Evolutionary conservation across 1,140 invertebrate genomes (phyloP), one percentile per base, ranked within the genome.

Genomic region (Parapsyche elsis): DNA sequence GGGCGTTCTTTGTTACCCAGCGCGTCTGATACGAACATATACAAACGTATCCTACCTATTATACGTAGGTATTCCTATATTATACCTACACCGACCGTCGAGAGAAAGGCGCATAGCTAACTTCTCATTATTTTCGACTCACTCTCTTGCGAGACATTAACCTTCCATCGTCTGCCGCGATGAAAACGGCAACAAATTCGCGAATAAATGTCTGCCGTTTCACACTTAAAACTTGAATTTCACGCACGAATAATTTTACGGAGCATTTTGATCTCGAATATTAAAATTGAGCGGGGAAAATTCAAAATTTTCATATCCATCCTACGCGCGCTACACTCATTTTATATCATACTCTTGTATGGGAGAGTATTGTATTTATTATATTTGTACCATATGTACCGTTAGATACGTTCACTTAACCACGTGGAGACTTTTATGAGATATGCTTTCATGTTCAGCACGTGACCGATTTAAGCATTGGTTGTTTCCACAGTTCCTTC

Each of bases 351-450:
- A n/a, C n/a, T n/a, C n/a, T 57, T 10, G 2, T 57, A 16, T 57
- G 14, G 14, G 14, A 21, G 19, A n/a, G 53, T 71, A 44, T 23
- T 10, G 26, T 71, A 71, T 61, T n/a, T 19, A 61, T 9, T 61
- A 61, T 61, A 61, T 19, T 19, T 61, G 57, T 21, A 19, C 57
- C 57, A 61, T 61, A 61, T 61, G 64, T 9, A 67, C 49, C 10
- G 78, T 46, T 61, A 71, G 21, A 38, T 59, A 75, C 75, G 53
- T 67, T 76, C 76, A 81, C 75, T 76, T 79, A 67, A 82, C 78
- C 81, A 79, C 78, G 81, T 80, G 78, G 81, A 76, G 59, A 80
- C 64, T 82, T 82, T 82, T 82, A 82, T 73, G 81, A 79, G 76
- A 79, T 80, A 73, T 77, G 81, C 53, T 71, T 74, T 76, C 67